Evolutionary conservation across 2,113 vertebrate species (phyloP).

Genomic region (Psilopsiagon aymara): DNA sequence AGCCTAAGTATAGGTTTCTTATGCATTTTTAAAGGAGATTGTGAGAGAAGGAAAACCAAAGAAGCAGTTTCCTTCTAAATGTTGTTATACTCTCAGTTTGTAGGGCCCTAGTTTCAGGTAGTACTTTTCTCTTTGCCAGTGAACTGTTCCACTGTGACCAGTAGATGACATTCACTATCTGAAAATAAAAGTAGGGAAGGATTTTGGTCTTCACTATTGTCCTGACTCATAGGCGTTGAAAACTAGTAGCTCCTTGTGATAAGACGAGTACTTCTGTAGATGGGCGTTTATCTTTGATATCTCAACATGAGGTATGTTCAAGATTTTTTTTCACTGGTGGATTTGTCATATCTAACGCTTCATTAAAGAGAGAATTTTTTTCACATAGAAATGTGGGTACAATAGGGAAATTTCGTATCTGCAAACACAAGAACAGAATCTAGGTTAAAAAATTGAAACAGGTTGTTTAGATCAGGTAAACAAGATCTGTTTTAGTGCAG

Average conservation of each 20-base stretch:
- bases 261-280: accelerated
- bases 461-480: not conserved
- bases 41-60: not conserved
- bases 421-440: not conserved
- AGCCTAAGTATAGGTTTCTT: not conserved
- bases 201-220: not conserved
- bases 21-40: not conserved
- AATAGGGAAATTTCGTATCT: not conserved
- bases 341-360: not conserved
- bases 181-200: not conserved
- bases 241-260: not conserved
- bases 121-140: not conserved
- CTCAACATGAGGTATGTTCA: not conserved
- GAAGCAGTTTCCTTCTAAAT: not conserved
- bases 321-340: not conserved
- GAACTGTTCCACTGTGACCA: not conserved
- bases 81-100: not conserved
- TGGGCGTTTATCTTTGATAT: not conserved
- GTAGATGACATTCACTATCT: not conserved
- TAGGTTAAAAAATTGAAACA: not conserved
- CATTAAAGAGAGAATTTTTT: not conserved
- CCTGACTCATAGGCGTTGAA: not conserved
- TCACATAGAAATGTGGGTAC: not conserved
- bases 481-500: not conserved
- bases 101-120: not conserved